These are phyloP conservation scores for Hippasteria phrygiana DNA, from an alignment of 53 echinoderm and acorn worm species.

Conservation along the genomic window DNA sequence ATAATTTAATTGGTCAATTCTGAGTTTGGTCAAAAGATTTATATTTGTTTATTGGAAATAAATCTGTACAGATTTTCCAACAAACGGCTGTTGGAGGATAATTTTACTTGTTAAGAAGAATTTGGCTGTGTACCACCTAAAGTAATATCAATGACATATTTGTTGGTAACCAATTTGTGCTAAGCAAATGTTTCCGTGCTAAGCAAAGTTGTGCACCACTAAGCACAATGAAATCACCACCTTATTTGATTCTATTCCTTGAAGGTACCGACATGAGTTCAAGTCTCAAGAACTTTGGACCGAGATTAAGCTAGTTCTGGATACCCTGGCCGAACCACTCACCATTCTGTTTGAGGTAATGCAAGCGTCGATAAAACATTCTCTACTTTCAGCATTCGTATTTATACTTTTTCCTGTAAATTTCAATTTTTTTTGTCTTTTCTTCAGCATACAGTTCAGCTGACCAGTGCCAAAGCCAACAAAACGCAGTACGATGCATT, in stretches of 20 bases:
- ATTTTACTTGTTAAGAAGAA: no score
- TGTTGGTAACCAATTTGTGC: no score
- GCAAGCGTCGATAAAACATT: background rate
- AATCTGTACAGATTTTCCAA: no score
- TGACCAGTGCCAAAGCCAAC: slow-evolving; percentile 23
- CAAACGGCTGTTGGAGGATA: no score
- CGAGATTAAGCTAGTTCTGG: slow-evolving; percentile 93
- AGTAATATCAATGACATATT: no score
- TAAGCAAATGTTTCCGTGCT: no score
- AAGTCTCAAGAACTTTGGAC: slow-evolving; percentile 95
- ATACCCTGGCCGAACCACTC: slow-evolving; percentile 85
- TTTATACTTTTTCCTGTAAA: no score
- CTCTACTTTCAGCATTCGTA: background rate
- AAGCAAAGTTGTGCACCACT: no score
- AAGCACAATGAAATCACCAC: background rate
- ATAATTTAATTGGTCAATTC: no score
- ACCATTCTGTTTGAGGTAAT: slow-evolving; percentile 86
- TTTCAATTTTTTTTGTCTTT: background rate
- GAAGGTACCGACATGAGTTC: slow-evolving; percentile 95
- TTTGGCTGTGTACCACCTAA: no score
- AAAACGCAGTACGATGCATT: slow-evolving; percentile 84
- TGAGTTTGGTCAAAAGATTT: no score
- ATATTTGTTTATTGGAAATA: no score
- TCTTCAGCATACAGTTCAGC: slow-evolving; percentile 71
- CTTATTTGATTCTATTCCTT: background rate